Base-by-base conservation (phyloP, 2,888 invertebrate species). In the Cetonia aurata region DNA sequence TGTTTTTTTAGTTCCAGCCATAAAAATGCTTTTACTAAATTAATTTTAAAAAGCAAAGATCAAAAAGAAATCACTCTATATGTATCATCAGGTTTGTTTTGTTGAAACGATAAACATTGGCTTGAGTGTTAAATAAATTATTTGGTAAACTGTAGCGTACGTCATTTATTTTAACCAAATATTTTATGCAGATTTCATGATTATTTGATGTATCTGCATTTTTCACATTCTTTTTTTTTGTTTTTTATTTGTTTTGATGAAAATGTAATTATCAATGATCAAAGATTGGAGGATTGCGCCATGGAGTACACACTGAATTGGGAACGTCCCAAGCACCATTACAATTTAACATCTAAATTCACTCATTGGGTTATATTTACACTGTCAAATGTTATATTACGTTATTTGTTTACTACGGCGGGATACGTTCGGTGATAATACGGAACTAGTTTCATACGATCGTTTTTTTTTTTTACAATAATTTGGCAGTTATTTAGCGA, bases 401-500 rank as follows among this genome's bases (percentile, higher is more conserved):
- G 52, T 42, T 33, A 41, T 42, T 50, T 66, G 17, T 19, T 33
- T 66, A 3, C 25, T 53, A 42, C 19, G 37, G 13, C 9, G 42
- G 44, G 6, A 19, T 19, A 37, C n/a, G 52, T 52, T 33, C 42
- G 46, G 50, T 48, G 25, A 56, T 57, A 68, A 25, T 37, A 65
- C 56, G 42, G 37, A 41, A 42, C 37, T 55, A 52, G 48, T 68
- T 77, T 75, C 74, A 77, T 15, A 9, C 31, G 33, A 62, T 42
- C 48, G 62, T 46, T 46, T 48, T 25, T 25, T 41, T 37, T 50
- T 62, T 62, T 48, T 62, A 62, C 15, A 76, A 75, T 72, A 75
- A 76, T 77, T 72, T 78, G 78, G 78, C 79, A 79, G 78, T 79
- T 76, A 76, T 71, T 74, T 74, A 72, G 75, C 75, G 75, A 66